Evolutionary conservation across 1,140 invertebrate genomes (phyloP).

Genomic region (Sarcophaga peregrina): DNA sequence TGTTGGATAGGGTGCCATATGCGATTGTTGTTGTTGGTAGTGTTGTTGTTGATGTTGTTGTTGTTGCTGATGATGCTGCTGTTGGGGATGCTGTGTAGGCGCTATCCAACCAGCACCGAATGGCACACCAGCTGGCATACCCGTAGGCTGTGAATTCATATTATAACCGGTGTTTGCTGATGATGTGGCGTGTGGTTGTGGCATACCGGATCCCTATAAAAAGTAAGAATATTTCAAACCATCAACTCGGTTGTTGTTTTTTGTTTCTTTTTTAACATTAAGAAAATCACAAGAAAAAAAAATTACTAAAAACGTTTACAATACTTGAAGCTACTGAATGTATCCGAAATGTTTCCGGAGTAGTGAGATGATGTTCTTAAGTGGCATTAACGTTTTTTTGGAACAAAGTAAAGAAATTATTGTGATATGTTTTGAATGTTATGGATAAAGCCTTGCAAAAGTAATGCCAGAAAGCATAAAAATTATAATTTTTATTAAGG

Average conservation of each 20-base stretch:
- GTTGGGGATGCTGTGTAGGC: slow-evolving; percentile 53
- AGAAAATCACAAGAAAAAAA: background rate
- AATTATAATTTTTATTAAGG: too few species aligned
- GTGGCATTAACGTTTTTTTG: background rate
- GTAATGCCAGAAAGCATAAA: too few species aligned
- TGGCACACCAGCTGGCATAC: slow-evolving; percentile 49
- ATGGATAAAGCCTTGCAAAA: too few species aligned
- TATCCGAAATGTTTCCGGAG: background rate
- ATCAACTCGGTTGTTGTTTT: background rate
- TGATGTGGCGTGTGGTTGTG: slow-evolving; percentile 52
- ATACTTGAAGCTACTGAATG: slow-evolving; percentile 1
- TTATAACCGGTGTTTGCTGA: slow-evolving; percentile 44
- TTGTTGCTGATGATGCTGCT: slow-evolving; percentile 41
- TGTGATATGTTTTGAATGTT: too few species aligned
- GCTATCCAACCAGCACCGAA: slow-evolving; percentile 63
- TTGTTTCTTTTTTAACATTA: background rate
- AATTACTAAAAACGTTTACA: background rate
- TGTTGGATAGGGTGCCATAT: slow-evolving; percentile 42
- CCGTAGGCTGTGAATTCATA: slow-evolving; percentile 47
- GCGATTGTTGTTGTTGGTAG: slow-evolving; percentile 33
- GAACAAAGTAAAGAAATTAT: too few species aligned
- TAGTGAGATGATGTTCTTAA: background rate
- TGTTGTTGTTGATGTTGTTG: slow-evolving; percentile 41
- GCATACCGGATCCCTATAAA: slow-evolving; percentile 65
- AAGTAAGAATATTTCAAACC: slow-evolving; percentile 35